These are phyloP conservation scores for Crioceris asparagi DNA, from an alignment of 2,888 invertebrate species.

Conservation along the genomic window DNA sequence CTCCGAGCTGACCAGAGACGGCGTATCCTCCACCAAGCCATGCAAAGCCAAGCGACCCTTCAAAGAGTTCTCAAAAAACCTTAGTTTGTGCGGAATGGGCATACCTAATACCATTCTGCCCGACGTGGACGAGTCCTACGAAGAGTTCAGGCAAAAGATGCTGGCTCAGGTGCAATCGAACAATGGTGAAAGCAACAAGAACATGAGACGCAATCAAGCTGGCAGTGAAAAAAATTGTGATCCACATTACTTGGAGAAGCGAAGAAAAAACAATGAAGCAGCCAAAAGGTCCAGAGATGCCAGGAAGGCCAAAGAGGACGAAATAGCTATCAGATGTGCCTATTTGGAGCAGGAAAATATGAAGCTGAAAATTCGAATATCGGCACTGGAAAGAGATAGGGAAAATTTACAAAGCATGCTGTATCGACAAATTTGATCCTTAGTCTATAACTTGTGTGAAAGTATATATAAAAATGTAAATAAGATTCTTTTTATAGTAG, in stretches of 20 bases:
- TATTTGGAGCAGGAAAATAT: constrained; percentile 80
- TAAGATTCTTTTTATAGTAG: too few species aligned
- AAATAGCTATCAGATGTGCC: constrained; percentile 79
- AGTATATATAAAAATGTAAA: too few species aligned
- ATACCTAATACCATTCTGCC: constrained; percentile 41
- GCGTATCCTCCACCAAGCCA: constrained; percentile 8
- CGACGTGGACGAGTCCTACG: constrained; percentile 55
- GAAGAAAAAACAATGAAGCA: constrained; percentile 88
- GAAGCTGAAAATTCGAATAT: constrained; percentile 44
- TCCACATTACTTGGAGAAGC: constrained; percentile 75
- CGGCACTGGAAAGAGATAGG: constrained; percentile 24
- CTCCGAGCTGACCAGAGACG: constrained; percentile 13
- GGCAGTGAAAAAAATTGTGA: constrained; percentile 40
- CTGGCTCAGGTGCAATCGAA: constrained; percentile 52
- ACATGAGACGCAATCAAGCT: constrained; percentile 51
- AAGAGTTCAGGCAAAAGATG: constrained; percentile 58
- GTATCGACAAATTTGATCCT: too few species aligned
- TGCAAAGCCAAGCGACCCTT: constrained; percentile 49
- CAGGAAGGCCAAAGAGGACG: constrained; percentile 81
- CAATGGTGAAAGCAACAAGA: constrained; percentile 49
- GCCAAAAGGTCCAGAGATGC: constrained; percentile 90
- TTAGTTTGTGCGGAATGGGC: constrained; percentile 45
- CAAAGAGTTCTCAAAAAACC: constrained; percentile 61
- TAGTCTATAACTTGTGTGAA: too few species aligned
- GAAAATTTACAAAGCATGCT: constrained; percentile 21